Conservation (phyloP, 2,888 invertebrate genomes). For the Teleiodes luculella region DNA sequence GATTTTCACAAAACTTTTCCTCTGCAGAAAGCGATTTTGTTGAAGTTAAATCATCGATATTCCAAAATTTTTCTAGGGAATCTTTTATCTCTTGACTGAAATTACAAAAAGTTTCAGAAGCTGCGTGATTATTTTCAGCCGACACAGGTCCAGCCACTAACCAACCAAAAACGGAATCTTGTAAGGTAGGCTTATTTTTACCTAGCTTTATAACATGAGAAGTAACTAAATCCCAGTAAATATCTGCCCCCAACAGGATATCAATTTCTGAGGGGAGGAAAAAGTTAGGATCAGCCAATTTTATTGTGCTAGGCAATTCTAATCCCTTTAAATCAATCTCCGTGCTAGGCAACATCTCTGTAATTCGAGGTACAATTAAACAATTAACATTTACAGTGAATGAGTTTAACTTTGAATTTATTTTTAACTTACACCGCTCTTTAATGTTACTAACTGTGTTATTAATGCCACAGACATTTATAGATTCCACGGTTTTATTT, state of each 20-base stretch:
- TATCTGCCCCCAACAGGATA: constrained; percentile 22
- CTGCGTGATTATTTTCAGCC: neutral
- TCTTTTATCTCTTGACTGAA: constrained; percentile 6
- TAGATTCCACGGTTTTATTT: neutral
- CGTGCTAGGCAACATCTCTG: constrained; percentile 17
- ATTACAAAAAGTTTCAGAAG: constrained; percentile 8
- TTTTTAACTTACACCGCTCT: constrained; percentile 10
- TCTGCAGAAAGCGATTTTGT: constrained; percentile 13
- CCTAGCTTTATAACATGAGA: constrained; percentile 16
- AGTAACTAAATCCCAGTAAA: constrained; percentile 21
- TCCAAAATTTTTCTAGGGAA: constrained; percentile 20
- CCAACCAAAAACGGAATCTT: constrained; percentile 21
- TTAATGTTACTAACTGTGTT: constrained; percentile 9
- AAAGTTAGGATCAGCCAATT: constrained; percentile 23
- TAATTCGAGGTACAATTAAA: constrained; percentile 16
- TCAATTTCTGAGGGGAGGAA: constrained; percentile 20
- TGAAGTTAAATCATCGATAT: constrained; percentile 19
- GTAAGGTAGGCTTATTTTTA: constrained; percentile 17
- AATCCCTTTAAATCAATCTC: constrained; percentile 11
- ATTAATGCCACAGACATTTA: constrained; percentile 13
- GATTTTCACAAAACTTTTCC: constrained; percentile 22
- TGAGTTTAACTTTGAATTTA: neutral
- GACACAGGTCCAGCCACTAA: constrained; percentile 18
- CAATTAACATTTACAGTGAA: neutral
- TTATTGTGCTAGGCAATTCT: constrained; percentile 13